A percentile compares a stretch with the other conserved stretches of the same genome.
phyloP scores from a whole-genome alignment of 2,888 invertebrate species.

The Danaus chrysippus region DNA sequence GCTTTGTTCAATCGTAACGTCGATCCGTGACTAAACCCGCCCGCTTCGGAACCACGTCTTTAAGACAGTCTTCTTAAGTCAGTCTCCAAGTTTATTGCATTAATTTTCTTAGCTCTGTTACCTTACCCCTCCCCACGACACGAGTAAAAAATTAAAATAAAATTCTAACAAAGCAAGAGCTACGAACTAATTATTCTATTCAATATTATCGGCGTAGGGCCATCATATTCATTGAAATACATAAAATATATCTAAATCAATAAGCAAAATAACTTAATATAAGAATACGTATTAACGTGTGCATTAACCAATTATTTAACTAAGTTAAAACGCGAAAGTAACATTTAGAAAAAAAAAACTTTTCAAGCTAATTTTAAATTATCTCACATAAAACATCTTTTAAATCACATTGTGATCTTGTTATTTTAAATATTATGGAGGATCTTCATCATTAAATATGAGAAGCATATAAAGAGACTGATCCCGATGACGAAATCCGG shows the following conservation, averaged over 20 bases:
- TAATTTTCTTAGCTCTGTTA: conserved; percentile 63
- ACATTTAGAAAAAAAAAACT: conserved; percentile 77
- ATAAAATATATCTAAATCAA: conserved; percentile 55
- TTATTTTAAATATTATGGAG: conserved; percentile 56
- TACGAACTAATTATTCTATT: conserved; percentile 40
- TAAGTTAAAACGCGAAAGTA: conserved; percentile 67
- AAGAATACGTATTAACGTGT: conserved; percentile 58
- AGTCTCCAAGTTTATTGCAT: conserved; percentile 78
- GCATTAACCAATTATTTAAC: conserved; percentile 53
- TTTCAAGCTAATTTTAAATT: conserved; percentile 70
- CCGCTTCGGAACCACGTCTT: conserved; percentile 52
- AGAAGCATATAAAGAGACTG: conserved; percentile 24
- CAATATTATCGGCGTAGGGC: conserved; percentile 21
- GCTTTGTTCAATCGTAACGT: conserved; percentile 15
- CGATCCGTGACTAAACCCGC: conserved; percentile 30
- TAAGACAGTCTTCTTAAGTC: conserved; percentile 78
- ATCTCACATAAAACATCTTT: conserved; percentile 73
- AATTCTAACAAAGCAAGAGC: conserved; percentile 44
- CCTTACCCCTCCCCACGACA: conserved; percentile 47
- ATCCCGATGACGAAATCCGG: neutral
- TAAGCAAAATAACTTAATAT: conserved; percentile 64
- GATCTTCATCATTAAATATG: conserved; percentile 43
- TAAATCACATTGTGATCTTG: conserved; percentile 74
- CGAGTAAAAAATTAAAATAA: conserved; percentile 48
- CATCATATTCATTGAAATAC: conserved; percentile 35